Base-by-base conservation (phyloP, 2,797 vertebrate genomes). In the Halcyon chelicuti region DNA sequence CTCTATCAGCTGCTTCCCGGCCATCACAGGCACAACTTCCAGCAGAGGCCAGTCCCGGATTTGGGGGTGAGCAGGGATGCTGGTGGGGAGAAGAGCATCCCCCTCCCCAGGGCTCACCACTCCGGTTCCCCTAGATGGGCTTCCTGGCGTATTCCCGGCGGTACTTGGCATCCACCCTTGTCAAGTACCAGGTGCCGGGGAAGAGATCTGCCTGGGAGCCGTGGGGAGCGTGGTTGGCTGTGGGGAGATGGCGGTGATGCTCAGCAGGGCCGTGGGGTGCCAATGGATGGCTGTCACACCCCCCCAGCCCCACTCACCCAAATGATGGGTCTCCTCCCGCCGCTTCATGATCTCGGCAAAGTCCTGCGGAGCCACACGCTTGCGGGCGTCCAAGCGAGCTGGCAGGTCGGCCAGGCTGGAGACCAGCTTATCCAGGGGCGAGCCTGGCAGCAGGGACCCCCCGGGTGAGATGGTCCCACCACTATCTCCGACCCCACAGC, bases 151-250 rank as follows among this genome's bases (percentile, higher is more conserved):
- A 98, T 46, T 97, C 95, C 0, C 98, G 88, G 49, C 98, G 98
- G 74, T 97, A 92, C 22, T 98, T 96, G 65, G 96, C 97, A 14
- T 98, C 98, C 60, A 98, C 97, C 21, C 58, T 77, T 1, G 97
- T 97, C 66, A 98, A 87, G 93, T 98, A 98, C 98, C 98, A 98
- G 6, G 98, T 98, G 28, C 98, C 98, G 0, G 98, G 98, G 92
- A 98, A 98, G 7, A 98, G 97, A 85, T 96, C 97, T 0, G 80
- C 97, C 25, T 79, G 92, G 49, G 97, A 97, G 14, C 98, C 98
- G 0, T 97, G 97, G 29, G 98, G 98, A 70, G 97, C 88, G 21
- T 97, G 98, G 78, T 97, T 55, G 10, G 96, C 98, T 98, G 96
- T 3, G 6, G 77, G 62, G 71, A 94, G 71, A 88, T 6, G 49